Base-by-base conservation (phyloP, 2,797 vertebrate genomes). In the Leucoraja ocellata region DNA sequence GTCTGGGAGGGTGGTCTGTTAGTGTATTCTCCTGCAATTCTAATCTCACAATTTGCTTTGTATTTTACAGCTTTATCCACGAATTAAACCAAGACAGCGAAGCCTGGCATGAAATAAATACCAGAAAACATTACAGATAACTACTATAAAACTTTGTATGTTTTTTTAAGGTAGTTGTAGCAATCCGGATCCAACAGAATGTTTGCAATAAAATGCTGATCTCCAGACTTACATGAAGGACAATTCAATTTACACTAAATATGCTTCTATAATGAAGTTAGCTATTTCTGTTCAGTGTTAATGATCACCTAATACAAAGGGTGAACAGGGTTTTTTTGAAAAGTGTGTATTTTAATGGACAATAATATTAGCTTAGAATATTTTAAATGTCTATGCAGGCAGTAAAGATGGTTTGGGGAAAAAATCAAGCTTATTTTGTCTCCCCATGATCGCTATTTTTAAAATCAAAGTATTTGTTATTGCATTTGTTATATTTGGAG, bases 41-140 rank as follows among this genome's bases (percentile, higher is more conserved):
- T 36, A 36, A 63, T 23, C 54, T 91, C 21, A 74, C 21, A 73
- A 91, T 91, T 91, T 96, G 94, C 63, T 94, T 76, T 94, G 91
- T 94, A 93, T 77, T 54, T 32, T n/a, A 93, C 95, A 99, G 98
- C 97, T 99, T 0, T 99, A 99, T 94, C 98, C 98, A 14, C 96
- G 98, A 95, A 98, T 99, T 96, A 98, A 98, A 95, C 98, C 97
- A 93, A 96, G 98, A 95, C 98, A 99, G 94, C 97, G 98, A 95
- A 98, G 96, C 94, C 96, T 99, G 96, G 98, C 98, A 80, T 99
- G 96, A 97, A 96, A 65, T 80, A 54, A 23, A 36, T 74, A 18
- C 13, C 23, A 54, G 71, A 92, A 92, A 92, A 74, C 71, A 74
- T 36, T 92, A 54, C 71, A 76, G 90, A 74, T 54, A 74, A 74